Evolutionary conservation across 2,113 vertebrate species (phyloP), one percentile per base, ranked within the genome.

Genomic region (Lethenteron reissneri): DNA sequence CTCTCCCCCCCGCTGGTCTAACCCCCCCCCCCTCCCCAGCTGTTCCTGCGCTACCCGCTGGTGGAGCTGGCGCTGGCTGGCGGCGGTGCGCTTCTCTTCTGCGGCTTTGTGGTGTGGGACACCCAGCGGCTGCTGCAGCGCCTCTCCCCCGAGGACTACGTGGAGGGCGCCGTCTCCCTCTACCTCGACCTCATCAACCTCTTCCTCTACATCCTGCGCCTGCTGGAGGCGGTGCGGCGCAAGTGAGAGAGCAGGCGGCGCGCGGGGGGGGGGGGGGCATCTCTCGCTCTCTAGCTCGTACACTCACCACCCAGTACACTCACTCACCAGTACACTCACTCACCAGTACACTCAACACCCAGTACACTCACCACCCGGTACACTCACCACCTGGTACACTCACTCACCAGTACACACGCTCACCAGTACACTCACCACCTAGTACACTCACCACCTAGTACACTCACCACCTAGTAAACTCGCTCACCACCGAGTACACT

Each of bases 91-190:
- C 81, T 97, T 73, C 78, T 97, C 19, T 97, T 97, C 80, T 95
- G 90, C n/a, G 90, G 89, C 72, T 96, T 95, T 81, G 89, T 96
- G 77, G 86, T 97, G 81, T 94, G 86, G 25, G 91, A 96, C 75
- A 97, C 89, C 15, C 84, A 88, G 73, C 73, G 88, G 72, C 78
- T 97, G 79, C 92, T 97, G 90, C 88, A 92, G 75, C 86, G 83
- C 77, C 84, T 97, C 5, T 97, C 92, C 19, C 91, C 91, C 1
- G 92, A 97, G 79, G 92, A 97, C 72, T 88, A 96, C 75, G 82
- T 97, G 69, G 70, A 92, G 80, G 91, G 91, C 78, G 83, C 90
- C 77, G 88, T 95, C 80, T 94, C 81, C 76, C 85, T 97, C 73
- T 97, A 96, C 79, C 80, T 97, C 81, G 92, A 97, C 78, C 83